Base-by-base conservation (phyloP, 2,797 vertebrate species). In the Gambelia wislizenii region DNA sequence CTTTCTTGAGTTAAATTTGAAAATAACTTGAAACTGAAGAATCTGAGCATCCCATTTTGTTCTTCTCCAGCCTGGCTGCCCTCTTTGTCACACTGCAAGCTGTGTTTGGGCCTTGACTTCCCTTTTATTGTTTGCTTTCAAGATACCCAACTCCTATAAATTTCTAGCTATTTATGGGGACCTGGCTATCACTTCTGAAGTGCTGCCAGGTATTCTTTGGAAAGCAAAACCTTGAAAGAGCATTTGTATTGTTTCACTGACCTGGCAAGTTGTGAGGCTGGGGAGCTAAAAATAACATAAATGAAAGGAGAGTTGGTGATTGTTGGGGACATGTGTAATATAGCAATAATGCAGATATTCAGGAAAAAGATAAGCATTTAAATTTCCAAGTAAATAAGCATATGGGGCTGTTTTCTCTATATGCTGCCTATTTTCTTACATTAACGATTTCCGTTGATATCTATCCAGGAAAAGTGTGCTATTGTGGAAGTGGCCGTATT, bases 111-210 rank as follows among this genome's bases (percentile, higher is more conserved):
- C 84, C 54, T 74, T 92, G 93, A 95, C 94, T 93, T 95, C 95
- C 94, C 94, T 95, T 70, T 92, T 87, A 93, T 96, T 96, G 95
- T 96, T 94, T 88, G 61, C 79, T 42, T 91, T n/a, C 88, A 91
- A 96, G 95, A 94, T 90, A 27, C 93, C 94, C 94, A 47, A 92
- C 93, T 96, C 95, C 95, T 92, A 90, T 84, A 18, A 70, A 91
- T 84, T 22, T 33, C 16, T 54, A 83, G 86, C 95, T 96, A 94
- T 95, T 96, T 96, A 89, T 95, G 93, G 95, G 88, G 67, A 30
- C 42, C 87, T 86, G 94, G 91, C 90, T 86, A 78, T 92, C 77
- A n/a, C 86, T 94, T 75, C 83, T 95, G 95, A 90, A 70, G 36
- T 0, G 30, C 0, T 54, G 94, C 95, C 95, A 95, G 90, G 27